Base-by-base conservation (phyloP, 2,888 invertebrate genomes). In the Eupsilia transversa region DNA sequence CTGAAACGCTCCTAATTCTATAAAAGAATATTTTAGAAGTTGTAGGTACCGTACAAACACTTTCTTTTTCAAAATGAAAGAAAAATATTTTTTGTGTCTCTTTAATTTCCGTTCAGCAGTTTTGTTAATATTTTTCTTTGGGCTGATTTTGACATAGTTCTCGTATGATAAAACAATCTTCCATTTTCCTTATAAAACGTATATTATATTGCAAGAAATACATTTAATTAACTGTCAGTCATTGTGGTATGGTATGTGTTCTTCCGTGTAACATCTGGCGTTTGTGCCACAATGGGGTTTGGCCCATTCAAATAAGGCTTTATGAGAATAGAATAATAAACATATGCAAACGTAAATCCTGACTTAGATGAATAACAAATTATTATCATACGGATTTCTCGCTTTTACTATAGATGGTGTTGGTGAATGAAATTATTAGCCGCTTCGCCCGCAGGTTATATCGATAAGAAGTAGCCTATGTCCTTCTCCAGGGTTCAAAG, bases 231-330 rank as follows among this genome's bases (percentile, higher is more conserved):
- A 57, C n/a, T 73, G 80, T 49, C 73, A 63, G 46, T 69, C 83
- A 69, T 66, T 73, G 73, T 38, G 65, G 33, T 5, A 49, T 9
- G 43, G 38, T 30, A 65, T 72, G 70, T 70, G 83, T 82, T 79
- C 78, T 82, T 79, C 78, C 43, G 56, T 57, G 65, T 46, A 57
- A 77, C 83, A 79, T 82, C 83, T 82, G 79, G 83, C 61, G 17
- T 54, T 79, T 54, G 33, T 17, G 30, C 54, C 72, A 60, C 65
- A 77, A 57, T 79, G 4, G 30, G 30, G 46, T 30, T 61, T n/a
- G 4, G 17, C 52, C 60, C 60, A 82, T 79, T 65, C 65, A 77
- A 69, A 82, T 82, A 63, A 57, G 52, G 35, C 35, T 30, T 56
- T 69, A 61, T 46, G 78, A 61, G 56, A 66, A 33, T 59, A 6